Evolutionary conservation across 2,113 vertebrate genomes (phyloP).

Genomic region (Tupaia chinensis): DNA sequence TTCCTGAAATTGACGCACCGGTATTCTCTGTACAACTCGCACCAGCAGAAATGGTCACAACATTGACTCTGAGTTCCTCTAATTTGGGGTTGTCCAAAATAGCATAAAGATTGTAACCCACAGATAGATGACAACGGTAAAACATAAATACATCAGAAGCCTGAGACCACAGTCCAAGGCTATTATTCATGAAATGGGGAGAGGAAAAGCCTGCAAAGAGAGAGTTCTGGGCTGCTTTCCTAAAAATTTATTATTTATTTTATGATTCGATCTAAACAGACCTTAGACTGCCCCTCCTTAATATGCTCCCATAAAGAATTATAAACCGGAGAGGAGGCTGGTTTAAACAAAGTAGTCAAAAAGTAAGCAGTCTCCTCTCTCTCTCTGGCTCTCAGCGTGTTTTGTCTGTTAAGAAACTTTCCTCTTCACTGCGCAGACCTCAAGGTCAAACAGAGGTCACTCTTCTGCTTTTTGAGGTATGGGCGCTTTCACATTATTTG

Average conservation of each 20-base stretch:
- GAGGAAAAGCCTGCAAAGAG: not conserved
- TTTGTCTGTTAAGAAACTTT: constrained; percentile 84
- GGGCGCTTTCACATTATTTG: constrained; percentile 85
- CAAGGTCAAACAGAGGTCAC: constrained; percentile 88
- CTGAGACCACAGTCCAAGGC: not conserved
- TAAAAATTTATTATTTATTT: constrained; percentile 88
- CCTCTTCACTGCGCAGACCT: constrained; percentile 79
- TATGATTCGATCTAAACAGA: constrained; percentile 87
- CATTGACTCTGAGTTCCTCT: not conserved
- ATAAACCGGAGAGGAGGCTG: constrained; percentile 87
- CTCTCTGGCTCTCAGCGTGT: constrained; percentile 80
- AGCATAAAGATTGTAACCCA: not conserved
- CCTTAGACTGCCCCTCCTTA: constrained; percentile 85
- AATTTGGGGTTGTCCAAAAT: constrained; percentile 43
- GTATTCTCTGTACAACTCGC: not conserved
- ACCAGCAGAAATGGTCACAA: not conserved
- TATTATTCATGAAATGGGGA: not conserved
- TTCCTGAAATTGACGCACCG: not conserved
- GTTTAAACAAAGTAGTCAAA: constrained; percentile 89
- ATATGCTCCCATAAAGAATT: constrained; percentile 87
- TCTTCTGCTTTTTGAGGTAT: constrained; percentile 83
- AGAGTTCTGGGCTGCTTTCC: constrained; percentile 81
- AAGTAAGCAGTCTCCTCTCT: constrained; percentile 84
- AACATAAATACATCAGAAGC: constrained; percentile 26
- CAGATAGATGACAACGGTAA: not conserved